Percentiles rank a stretch among this genome's conserved stretches.
phyloP scores from a whole-genome alignment of 92 coral and sea anemone genomes.

The Phymanthus crucifer region DNA sequence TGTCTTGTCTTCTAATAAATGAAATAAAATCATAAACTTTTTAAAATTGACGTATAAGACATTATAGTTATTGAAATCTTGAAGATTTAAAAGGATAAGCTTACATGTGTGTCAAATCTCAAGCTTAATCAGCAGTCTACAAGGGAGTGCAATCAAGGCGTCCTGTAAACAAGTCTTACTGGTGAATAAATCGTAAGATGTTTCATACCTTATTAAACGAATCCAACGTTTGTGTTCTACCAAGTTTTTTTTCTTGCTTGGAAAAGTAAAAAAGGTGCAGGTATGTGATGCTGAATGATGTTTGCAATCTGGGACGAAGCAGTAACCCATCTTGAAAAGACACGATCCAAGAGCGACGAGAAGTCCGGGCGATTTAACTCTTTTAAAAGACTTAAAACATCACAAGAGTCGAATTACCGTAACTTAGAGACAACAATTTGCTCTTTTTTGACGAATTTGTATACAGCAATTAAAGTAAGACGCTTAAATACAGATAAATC shows the following conservation, averaged over 20 bases:
- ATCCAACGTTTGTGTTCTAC: slow-evolving; percentile 35
- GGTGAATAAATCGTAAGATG: neutral
- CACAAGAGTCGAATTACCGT: neutral
- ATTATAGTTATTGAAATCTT: neutral
- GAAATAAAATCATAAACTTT: too few species aligned
- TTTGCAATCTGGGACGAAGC: slow-evolving; percentile 37
- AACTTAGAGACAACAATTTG: neutral
- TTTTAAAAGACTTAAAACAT: neutral
- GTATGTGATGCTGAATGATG: slow-evolving; percentile 27
- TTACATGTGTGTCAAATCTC: neutral
- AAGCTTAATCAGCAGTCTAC: neutral
- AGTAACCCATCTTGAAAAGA: slow-evolving; percentile 13
- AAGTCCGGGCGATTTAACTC: neutral
- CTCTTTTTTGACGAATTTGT: neutral
- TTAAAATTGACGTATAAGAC: neutral
- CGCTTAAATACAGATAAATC: neutral
- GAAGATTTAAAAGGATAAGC: neutral
- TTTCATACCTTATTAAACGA: slow-evolving; percentile 27
- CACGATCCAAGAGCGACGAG: neutral
- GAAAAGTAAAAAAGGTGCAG: slow-evolving; percentile 33
- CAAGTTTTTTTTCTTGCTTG: slow-evolving; percentile 35
- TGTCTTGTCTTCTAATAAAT: slow-evolving; percentile 38
- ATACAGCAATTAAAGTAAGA: neutral
- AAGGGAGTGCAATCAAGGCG: slow-evolving; percentile 2
- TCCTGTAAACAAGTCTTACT: neutral